Base-by-base conservation (phyloP, 2,888 invertebrate species). In the Zonitis immaculata region DNA sequence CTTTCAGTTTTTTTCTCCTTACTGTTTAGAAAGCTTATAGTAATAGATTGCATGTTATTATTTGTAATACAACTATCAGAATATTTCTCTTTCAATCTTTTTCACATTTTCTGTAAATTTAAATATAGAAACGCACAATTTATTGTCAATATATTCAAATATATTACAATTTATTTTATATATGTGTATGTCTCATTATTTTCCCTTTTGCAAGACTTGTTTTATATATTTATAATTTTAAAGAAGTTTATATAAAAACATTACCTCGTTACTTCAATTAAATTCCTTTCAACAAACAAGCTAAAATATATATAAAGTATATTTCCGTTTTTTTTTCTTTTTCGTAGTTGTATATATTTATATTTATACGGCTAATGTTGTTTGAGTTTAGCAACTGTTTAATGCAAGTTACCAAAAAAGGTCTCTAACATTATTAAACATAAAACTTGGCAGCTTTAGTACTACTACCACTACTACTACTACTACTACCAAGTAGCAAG, bases 351-450 rank as follows among this genome's bases (percentile, higher is more conserved):
- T 50, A 28, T 25, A 27, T 27, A 25, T 8, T 18, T 52, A 47
- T 48, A 39, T 50, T 16, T 52, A 39, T 44, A 44, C 39, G 44
- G 43, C 39, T 51, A 52, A 48, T 45, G 47, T 42, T 47, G 42
- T 47, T 42, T 48, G 44, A 52, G 44, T 44, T 48, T 47, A 18
- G 43, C 52, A 52, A 52, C 52, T 52, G 48, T 52, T 52, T 43
- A 49, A 46, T 47, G 44, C 54, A 54, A 54, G 49, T 54, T 49
- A 50, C 49, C 43, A 44, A 54, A 54, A 54, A 54, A 50, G 44
- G 44, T 51, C 54, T n/a, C 50, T 28, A 47, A 54, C 54, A 47
- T 51, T 51, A 51, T 54, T 54, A 54, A 53, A 45, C 48, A 48
- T 39, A 54, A n/a, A n/a, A 54, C 50, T 54, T 52, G 43, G 35